Conservation (phyloP, 2,113 vertebrate genomes). For the Mus spicilegus region DNA sequence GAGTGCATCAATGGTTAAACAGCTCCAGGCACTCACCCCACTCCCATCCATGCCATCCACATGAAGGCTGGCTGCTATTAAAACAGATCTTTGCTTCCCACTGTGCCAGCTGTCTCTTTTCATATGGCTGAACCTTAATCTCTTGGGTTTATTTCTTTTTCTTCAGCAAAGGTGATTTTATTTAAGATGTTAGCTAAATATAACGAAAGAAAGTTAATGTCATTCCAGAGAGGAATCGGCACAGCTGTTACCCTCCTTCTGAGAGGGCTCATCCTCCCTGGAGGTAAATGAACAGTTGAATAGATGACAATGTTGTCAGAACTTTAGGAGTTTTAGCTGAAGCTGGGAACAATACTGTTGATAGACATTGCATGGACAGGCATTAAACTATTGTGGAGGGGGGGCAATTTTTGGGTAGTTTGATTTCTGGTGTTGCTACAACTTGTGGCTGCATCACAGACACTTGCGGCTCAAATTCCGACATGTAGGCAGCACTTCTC, state of each 20-base stretch:
- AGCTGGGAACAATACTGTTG: not conserved
- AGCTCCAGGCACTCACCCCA: not conserved
- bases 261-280: not conserved
- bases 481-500: not conserved
- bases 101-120: not conserved
- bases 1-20: not conserved
- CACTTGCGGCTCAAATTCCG: not conserved
- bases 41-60: not conserved
- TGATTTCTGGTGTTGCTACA: conserved; percentile 2
- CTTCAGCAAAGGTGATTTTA: conserved; percentile 57
- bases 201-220: conserved; percentile 59
- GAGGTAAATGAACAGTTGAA: conserved; percentile 36
- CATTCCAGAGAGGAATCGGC: conserved; percentile 12
- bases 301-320: not conserved
- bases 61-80: not conserved
- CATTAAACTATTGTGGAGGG: not conserved
- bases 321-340: conserved; percentile 13
- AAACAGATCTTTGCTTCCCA: conserved; percentile 3
- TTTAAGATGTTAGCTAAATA: conserved; percentile 53
- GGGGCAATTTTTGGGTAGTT: not conserved
- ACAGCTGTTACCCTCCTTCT: conserved; percentile 51
- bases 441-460: not conserved
- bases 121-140: not conserved
- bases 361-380: not conserved
- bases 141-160: conserved; percentile 47